Base-by-base conservation (phyloP, 2,113 vertebrate species). In the Malurus melanocephalus region DNA sequence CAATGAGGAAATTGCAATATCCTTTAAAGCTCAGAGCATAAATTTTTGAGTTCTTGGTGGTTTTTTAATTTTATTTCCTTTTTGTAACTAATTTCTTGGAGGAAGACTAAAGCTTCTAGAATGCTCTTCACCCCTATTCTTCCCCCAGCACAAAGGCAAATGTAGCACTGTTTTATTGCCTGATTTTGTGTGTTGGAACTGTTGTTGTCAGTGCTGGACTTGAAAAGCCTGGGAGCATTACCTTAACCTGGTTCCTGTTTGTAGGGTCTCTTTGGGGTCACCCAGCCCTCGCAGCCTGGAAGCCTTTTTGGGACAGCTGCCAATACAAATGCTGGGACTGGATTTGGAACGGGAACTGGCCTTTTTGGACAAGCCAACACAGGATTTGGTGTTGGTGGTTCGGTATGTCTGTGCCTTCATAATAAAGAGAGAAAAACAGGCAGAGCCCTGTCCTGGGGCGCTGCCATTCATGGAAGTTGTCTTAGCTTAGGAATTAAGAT, bases 251-350 rank as follows among this genome's bases (percentile, higher is more conserved):
- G 24, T 93, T 94, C 48, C 48, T 71, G 52, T 83, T 85, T 64
- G 4, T 93, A 99, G 99, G 98, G 99, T 90, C 94, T 99, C 66
- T 99, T 99, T 87, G 99, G 99, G 53, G 98, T 97, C 81, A 98
- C 98, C 0, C 98, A 98, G 12, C 96, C 98, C 16, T 96, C 99
- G 0, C 99, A 98, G 69, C 85, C 99, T 0, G 97, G 97, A 48
- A 95, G 99, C 53, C 94, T 99, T 78, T 99, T 99, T 64, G 99
- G 99, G 12, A 98, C 97, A 73, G 77, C 98, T 4, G 96, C 98
- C 46, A 98, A 98, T 73, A 98, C 99, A 43, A 99, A 98, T 82
- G 97, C 99, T 2, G 98, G 98, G 45, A 96, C 98, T 2, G 99
- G 97, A 11, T 99, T 99, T 72, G 98, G 98, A 28, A 96, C 98